Base-by-base conservation (phyloP, 1,140 invertebrate species). In the Camponotus floridanus region DNA sequence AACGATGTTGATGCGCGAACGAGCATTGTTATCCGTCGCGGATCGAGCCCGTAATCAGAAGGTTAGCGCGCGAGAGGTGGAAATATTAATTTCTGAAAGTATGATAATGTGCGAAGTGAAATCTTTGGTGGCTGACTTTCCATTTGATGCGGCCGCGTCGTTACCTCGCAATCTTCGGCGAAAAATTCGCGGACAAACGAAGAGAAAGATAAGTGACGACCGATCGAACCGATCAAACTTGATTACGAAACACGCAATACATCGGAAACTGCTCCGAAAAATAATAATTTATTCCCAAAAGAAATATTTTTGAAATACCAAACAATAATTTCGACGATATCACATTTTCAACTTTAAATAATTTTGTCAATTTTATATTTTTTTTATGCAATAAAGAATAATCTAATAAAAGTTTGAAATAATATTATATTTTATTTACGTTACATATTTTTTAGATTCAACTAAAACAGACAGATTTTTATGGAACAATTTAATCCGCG, bases 61-160 rank as follows among this genome's bases (percentile, higher is more conserved):
- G 51, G 36, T 18, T 45, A 6, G 3, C 18, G 3, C 18, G 64
- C 45, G 9, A 70, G 21, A 70, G 15, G 51, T 70, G 18, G 67
- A 73, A 73, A 83, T 83, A 73, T 61, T 83, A 73, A 83, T 83
- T 83, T 83, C 39, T 83, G 13, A 73, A 83, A 83, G 68, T 83
- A 83, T 83, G 68, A 83, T 83, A 83, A 83, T 83, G 48, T 15
- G 15, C 18, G 18, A 18, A 73, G 79, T 73, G 68, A 83, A 83
- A 83, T 73, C 68, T 26, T 26, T n/a, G 39, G 2, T 11, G 33
- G 74, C 62, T 26, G 65, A 36, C 68, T 83, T 61, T 83, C 68
- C 18, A 73, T 48, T 83, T 61, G 67, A 81, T 26, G 65, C 9
- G 21, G 71, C 21, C 15, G 65, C 33, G 65, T 5, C 76, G 51